phyloP scores from a whole-genome alignment of 2,797 vertebrate genomes.

The Botia almorhae region DNA sequence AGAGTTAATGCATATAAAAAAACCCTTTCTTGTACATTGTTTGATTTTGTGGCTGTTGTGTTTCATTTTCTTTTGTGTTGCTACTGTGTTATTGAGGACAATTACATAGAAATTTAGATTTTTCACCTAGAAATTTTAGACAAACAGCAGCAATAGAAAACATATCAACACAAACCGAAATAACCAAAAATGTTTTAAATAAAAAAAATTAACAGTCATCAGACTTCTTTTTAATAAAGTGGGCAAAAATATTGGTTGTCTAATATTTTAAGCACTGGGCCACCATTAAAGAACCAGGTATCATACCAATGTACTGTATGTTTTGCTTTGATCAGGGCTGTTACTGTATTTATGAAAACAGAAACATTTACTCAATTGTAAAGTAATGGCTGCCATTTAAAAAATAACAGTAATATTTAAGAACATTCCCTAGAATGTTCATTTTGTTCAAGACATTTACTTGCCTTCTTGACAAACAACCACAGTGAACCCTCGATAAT shows the following conservation, averaged over 20 bases:
- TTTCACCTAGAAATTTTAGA: not conserved
- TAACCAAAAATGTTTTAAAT: not conserved
- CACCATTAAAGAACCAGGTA: not conserved
- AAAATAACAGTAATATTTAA: not conserved
- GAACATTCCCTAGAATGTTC: not conserved
- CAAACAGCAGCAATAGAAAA: slow-evolving; percentile 18
- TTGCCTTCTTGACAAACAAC: slow-evolving; percentile 9
- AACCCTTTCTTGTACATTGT: not conserved
- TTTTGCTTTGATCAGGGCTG: not conserved
- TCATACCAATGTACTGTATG: not conserved
- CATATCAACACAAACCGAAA: not conserved
- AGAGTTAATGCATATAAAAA: slow-evolving; percentile 19
- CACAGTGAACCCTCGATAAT: not conserved
- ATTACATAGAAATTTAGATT: not conserved
- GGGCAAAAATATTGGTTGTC: not conserved
- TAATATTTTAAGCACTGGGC: not conserved
- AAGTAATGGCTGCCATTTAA: not conserved
- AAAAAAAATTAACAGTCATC: not conserved
- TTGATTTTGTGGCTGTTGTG: not conserved
- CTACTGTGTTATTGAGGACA: not conserved
- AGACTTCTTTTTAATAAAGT: not conserved
- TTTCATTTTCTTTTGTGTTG: not conserved
- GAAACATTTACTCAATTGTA: not conserved
- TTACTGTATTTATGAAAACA: not conserved
- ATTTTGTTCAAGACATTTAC: not conserved